Conservation (phyloP, 2,113 vertebrate species). For the Tachycineta bicolor region DNA sequence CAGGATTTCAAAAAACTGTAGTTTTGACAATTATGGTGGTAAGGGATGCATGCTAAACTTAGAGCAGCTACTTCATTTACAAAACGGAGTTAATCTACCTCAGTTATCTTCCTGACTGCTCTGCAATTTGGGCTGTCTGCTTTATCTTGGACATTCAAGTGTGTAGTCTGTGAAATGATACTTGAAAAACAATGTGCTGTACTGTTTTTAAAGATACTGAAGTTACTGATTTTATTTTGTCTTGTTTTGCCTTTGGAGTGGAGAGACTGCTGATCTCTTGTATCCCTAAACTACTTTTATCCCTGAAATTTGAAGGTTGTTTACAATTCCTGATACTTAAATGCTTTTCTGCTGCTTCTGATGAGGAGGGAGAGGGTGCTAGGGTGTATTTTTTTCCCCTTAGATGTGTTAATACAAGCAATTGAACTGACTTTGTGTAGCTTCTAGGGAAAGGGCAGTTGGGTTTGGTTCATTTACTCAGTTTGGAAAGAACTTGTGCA, state of each 20-base stretch:
- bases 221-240: neutral
- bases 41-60: neutral
- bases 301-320: neutral
- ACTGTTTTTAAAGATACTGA: neutral
- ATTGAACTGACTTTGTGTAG: neutral
- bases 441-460: neutral
- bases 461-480: neutral
- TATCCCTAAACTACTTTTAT: neutral
- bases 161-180: neutral
- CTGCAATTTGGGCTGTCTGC: neutral
- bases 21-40: neutral
- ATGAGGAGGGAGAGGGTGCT: rapidly evolving
- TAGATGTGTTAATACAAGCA: neutral
- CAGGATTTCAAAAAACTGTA: rapidly evolving
- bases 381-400: no score
- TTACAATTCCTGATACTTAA: neutral
- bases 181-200: neutral
- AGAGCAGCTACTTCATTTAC: neutral
- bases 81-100: neutral
- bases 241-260: neutral
- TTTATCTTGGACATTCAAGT: neutral
- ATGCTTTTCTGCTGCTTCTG: neutral
- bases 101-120: neutral
- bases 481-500: neutral
- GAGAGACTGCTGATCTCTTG: neutral